Evolutionary conservation across 30 jellyfish, hydroid and myxozoan species (phyloP).

Genomic region (Mastigias papua): DNA sequence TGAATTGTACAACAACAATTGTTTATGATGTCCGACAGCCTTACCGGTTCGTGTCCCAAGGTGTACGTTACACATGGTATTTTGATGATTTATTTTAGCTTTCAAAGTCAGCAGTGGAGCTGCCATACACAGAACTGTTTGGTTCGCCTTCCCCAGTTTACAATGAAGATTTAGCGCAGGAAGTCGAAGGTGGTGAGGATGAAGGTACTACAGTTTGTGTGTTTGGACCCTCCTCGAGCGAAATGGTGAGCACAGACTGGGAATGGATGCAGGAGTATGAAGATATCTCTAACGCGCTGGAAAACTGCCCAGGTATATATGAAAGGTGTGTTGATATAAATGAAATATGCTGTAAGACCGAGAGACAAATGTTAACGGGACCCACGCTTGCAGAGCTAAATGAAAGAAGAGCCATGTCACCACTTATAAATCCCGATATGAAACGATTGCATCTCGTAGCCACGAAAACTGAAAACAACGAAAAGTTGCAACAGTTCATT

Average conservation of each 20-base stretch:
- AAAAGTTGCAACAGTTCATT: conserved; percentile 34
- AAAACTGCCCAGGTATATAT: conserved; percentile 75
- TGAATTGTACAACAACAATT: background rate
- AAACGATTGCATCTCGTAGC: conserved; percentile 86
- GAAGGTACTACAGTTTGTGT: conserved; percentile 13
- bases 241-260: conserved; percentile 71
- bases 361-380: conserved; percentile 51
- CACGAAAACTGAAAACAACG: conserved; percentile 48
- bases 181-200: conserved; percentile 62
- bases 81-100: conserved; percentile 35
- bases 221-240: conserved; percentile 50
- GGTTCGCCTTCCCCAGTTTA: conserved; percentile 91
- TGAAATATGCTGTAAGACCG: conserved; percentile 77
- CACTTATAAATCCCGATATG: conserved; percentile 87
- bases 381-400: conserved; percentile 87
- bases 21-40: background rate
- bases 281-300: conserved; percentile 65
- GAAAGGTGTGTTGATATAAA: conserved; percentile 79
- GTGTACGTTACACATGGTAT: background rate
- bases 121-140: conserved; percentile 83
- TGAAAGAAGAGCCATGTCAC: conserved; percentile 83
- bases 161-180: conserved; percentile 73
- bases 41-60: background rate
- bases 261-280: conserved; percentile 89
- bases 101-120: conserved; percentile 73